Base-by-base conservation (phyloP, 1,140 invertebrate species). In the Rhyacophila brunnea region DNA sequence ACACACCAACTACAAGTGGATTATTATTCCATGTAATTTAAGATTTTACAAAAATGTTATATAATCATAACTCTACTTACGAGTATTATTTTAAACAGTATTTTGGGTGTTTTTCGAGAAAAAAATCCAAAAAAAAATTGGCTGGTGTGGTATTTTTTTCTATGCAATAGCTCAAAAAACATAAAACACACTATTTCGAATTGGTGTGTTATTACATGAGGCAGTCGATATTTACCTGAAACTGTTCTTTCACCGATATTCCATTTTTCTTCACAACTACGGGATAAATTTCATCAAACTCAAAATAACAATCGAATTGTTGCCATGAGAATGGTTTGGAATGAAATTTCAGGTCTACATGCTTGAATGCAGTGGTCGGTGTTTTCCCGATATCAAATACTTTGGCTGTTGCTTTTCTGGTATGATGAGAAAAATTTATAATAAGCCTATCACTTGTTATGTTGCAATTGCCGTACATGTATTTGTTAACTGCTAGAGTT, bases 251-350 rank as follows among this genome's bases (percentile, higher is more conserved):
- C 3, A 88, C 79, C 36, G 81, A 81, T 60, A 81, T 75, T 18
- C 80, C 78, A 68, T 76, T 74, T 65, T 81, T 76, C 55, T 81
- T 77, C 17, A 79, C 74, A 59, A 80, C 72, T 38, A 88, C 81
- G 36, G 83, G 80, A 68, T 87, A 85, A 28, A 83, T 68, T 66
- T 83, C 78, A 73, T 90, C 84, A 69, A 91, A 81, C 66, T 87
- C 83, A 67, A 87, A 80, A 60, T 83, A 76, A 62, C 86, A 85
- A 65, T 89, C 82, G n/a, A 91, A 68, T 66, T 84, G 80, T 62
- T 85, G 80, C 88, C 89, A 91, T 63, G 82, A 82, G 3, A 78
- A 81, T 1, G 73, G 61, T 70, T 83, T 85, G 0, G 79, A 68
- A 62, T 83, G 71, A 70, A 88, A 85, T 65, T 87, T 87, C 79